Percentiles rank a stretch among this genome's conserved stretches.
Conservation (phyloP, 2,797 vertebrate species). For the Phoeniculus purpureus region DNA sequence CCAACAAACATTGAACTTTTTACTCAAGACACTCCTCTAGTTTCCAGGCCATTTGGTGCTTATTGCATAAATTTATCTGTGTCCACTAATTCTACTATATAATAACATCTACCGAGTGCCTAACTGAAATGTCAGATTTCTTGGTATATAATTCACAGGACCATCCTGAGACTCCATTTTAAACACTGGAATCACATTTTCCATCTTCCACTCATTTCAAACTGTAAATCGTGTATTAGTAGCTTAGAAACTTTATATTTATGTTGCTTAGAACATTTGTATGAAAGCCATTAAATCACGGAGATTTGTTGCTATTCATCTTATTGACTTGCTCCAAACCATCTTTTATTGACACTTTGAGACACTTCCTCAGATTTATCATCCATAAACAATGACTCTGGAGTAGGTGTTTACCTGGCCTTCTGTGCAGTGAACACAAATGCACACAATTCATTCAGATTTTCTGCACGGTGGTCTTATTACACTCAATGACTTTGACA, state of each 20-base stretch:
- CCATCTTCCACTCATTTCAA: background rate
- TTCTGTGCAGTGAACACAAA: background rate
- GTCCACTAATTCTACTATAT: background rate
- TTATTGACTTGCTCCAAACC: slow-evolving; percentile 7
- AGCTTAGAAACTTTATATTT: background rate
- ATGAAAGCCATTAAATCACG: background rate
- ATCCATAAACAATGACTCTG: background rate
- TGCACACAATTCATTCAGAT: background rate
- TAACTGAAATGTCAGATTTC: background rate
- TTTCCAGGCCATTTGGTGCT: background rate
- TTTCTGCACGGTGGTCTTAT: background rate
- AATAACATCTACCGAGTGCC: background rate
- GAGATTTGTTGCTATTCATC: background rate
- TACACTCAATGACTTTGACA: background rate
- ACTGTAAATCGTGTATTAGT: background rate
- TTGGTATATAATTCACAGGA: background rate
- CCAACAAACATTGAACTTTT: background rate
- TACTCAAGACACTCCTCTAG: background rate
- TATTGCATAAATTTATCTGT: background rate
- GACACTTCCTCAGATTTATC: background rate
- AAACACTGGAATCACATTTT: background rate
- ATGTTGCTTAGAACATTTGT: background rate
- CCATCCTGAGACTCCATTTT: background rate
- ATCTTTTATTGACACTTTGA: background rate
- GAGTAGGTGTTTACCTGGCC: background rate